Evolutionary conservation across 2,888 invertebrate species (phyloP).

Genomic region (Archips crataeganus): DNA sequence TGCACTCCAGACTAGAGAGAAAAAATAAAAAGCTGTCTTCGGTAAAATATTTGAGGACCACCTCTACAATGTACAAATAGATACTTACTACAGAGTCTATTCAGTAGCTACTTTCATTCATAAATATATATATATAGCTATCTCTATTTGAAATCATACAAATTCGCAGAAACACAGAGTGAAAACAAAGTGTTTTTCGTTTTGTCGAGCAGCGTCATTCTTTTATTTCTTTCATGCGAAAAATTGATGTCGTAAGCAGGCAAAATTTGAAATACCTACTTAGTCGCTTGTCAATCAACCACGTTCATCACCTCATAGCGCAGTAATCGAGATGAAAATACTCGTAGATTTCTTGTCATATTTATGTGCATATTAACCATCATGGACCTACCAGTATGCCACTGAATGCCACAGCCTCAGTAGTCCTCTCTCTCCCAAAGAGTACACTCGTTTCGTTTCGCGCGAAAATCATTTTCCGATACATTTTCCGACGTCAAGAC

Average conservation of each 20-base stretch:
- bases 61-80: too few relatives aligned
- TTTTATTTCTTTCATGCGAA: background rate
- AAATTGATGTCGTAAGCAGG: background rate
- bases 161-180: too few relatives aligned
- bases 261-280: background rate
- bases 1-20: too few relatives aligned
- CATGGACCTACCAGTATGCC: background rate
- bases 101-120: too few relatives aligned
- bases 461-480: constrained; percentile 1
- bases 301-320: background rate
- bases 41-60: too few relatives aligned
- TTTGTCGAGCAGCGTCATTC: too few relatives aligned
- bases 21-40: too few relatives aligned
- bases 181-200: too few relatives aligned
- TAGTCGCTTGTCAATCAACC: background rate
- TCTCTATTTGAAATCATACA: too few relatives aligned
- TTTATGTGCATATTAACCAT: constrained; percentile 39
- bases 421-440: constrained; percentile 17
- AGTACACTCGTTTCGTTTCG: constrained; percentile 15
- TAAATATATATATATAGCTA: too few relatives aligned
- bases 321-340: constrained; percentile 10
- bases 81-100: too few relatives aligned
- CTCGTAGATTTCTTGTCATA: constrained; percentile 36
- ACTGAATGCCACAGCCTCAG: constrained; percentile 15
- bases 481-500: constrained; percentile 1